phyloP scores from a whole-genome alignment of 2,888 invertebrate species.

The Ornithoptera priamus region DNA sequence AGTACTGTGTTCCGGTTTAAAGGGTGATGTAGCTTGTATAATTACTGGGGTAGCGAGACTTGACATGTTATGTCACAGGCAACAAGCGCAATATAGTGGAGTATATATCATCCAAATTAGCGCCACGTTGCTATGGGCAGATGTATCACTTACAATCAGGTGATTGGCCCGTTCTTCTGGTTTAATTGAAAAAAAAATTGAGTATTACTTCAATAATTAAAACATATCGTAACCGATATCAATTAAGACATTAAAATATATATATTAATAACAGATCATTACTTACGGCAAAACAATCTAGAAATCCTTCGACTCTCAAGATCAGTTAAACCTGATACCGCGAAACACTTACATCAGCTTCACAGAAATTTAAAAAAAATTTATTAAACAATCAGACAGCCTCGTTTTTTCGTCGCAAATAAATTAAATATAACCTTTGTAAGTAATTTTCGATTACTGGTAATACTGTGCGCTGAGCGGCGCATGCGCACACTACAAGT shows the following conservation, averaged over 20 bases:
- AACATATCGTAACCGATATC: too few relatives aligned
- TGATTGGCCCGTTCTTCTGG: too few relatives aligned
- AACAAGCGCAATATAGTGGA: too few relatives aligned
- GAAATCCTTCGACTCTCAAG: conserved; percentile 23
- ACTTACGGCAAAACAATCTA: conserved; percentile 9
- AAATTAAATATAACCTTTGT: conserved; percentile 18
- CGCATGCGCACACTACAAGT: conserved; percentile 10
- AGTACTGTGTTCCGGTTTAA: too few relatives aligned
- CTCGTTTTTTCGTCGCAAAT: conserved; percentile 10
- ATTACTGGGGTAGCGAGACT: too few relatives aligned
- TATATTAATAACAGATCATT: neutral
- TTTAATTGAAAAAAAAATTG: too few relatives aligned
- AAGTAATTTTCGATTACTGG: neutral
- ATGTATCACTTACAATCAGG: too few relatives aligned
- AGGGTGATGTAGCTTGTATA: too few relatives aligned
- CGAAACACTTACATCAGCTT: conserved; percentile 4
- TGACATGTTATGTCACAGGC: too few relatives aligned
- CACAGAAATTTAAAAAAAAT: conserved; percentile 2
- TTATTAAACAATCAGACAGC: conserved; percentile 12
- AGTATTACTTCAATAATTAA: too few relatives aligned
- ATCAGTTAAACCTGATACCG: conserved; percentile 8
- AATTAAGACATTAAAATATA: conserved; percentile 5
- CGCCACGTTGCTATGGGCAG: too few relatives aligned
- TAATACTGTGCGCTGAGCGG: conserved; percentile 1
- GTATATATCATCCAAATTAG: too few relatives aligned